A percentile compares a stretch with the other conserved stretches of the same genome.
phyloP scores from a whole-genome alignment of 2,113 vertebrate species.

The Oriolus oriolus region DNA sequence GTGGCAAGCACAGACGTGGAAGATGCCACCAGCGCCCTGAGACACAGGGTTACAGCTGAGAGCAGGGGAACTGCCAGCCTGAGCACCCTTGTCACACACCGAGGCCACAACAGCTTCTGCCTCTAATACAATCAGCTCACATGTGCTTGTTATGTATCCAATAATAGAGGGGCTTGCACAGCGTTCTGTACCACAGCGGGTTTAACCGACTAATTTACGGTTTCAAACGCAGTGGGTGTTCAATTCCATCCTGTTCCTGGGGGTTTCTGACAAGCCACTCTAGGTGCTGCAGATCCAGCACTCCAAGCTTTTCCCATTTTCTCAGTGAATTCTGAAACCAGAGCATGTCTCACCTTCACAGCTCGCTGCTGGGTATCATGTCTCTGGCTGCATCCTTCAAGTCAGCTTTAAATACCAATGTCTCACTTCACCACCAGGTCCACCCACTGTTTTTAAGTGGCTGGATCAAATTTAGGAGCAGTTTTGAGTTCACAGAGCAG shows the following conservation, averaged over 20 bases:
- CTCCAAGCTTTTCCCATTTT: not conserved
- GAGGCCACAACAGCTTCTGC: not conserved
- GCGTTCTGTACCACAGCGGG: not conserved
- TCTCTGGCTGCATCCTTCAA: not conserved
- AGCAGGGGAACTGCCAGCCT: not conserved
- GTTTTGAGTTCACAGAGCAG: not conserved
- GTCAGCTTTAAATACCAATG: not conserved
- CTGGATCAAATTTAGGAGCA: not conserved
- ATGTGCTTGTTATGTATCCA: not conserved
- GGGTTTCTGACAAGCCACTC: not conserved
- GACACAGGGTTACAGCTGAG: accelerated
- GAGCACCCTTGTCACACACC: accelerated
- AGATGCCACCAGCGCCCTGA: accelerated
- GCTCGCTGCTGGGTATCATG: not conserved
- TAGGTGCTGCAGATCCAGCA: not conserved
- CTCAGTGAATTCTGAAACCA: not conserved
- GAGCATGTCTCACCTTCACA: not conserved
- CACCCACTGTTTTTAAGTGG: not conserved
- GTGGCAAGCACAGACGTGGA: not conserved
- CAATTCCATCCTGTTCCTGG: not conserved
- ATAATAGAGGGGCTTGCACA: not conserved
- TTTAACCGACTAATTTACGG: not conserved
- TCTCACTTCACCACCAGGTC: slow-evolving; percentile 3
- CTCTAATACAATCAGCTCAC: not conserved
- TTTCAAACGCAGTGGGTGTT: not conserved